Evolutionary conservation across 1,140 invertebrate genomes (phyloP).

Genomic region (Campoletis sonorensis): DNA sequence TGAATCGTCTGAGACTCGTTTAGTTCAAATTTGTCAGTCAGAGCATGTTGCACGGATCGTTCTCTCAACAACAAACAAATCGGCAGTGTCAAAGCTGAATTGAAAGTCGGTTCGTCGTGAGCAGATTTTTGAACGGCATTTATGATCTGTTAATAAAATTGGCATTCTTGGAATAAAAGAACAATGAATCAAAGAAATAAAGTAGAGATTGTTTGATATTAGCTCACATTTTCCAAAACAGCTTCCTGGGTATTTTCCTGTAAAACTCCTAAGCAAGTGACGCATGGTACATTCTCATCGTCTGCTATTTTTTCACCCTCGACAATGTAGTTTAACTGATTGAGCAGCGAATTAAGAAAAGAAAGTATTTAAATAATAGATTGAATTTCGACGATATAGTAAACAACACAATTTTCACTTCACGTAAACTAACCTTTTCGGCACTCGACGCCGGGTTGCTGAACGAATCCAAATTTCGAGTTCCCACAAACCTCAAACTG

Average conservation of each 20-base stretch:
- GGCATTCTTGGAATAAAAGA: slow-evolving; percentile 28
- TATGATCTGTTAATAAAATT: slow-evolving; percentile 67
- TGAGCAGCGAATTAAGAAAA: too few species aligned
- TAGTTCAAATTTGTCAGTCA: slow-evolving; percentile 65
- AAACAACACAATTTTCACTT: neutral
- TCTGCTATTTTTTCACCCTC: slow-evolving; percentile 51
- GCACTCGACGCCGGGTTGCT: slow-evolving; percentile 13
- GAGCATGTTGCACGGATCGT: slow-evolving; percentile 71
- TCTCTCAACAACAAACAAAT: slow-evolving; percentile 74
- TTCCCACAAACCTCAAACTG: slow-evolving; percentile 31
- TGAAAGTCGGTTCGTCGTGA: slow-evolving; percentile 75
- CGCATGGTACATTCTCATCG: slow-evolving; percentile 74
- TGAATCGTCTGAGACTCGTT: slow-evolving; percentile 36
- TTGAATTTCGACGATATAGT: neutral
- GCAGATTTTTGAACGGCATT: slow-evolving; percentile 62
- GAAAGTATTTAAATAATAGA: too few species aligned
- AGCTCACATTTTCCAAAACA: slow-evolving; percentile 72
- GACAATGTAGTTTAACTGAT: slow-evolving; percentile 62
- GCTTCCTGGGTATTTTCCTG: slow-evolving; percentile 74
- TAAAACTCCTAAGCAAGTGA: slow-evolving; percentile 81
- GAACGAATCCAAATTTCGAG: slow-evolving; percentile 29
- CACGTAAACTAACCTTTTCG: neutral
- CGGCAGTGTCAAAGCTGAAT: slow-evolving; percentile 75
- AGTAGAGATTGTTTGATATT: slow-evolving; percentile 47
- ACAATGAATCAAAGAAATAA: slow-evolving; percentile 29